Evolutionary conservation across 2,113 vertebrate genomes (phyloP).

Genomic region (Myotis brandtii): DNA sequence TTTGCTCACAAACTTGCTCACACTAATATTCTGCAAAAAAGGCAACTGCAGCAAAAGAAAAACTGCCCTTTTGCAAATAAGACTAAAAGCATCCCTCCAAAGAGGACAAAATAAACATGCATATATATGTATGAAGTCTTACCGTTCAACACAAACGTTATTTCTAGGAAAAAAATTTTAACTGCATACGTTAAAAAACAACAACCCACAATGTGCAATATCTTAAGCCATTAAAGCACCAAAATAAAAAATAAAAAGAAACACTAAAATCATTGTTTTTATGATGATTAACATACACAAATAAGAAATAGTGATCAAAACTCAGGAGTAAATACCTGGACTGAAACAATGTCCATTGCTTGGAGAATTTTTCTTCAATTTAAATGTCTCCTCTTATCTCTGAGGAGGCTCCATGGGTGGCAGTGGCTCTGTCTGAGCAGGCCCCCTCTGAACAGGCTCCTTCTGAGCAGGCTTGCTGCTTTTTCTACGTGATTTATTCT

Average conservation of each 20-base stretch:
- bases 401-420: not conserved
- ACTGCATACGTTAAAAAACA: slow-evolving; percentile 90
- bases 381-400: slow-evolving; percentile 77
- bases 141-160: slow-evolving; percentile 85
- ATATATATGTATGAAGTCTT: slow-evolving; percentile 86
- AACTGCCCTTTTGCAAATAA: slow-evolving; percentile 80
- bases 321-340: slow-evolving; percentile 79
- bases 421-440: not conserved
- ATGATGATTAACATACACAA: slow-evolving; percentile 81
- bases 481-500: slow-evolving; percentile 84
- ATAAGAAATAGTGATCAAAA: slow-evolving; percentile 82
- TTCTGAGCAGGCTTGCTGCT: slow-evolving; percentile 55
- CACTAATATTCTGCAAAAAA: slow-evolving; percentile 73
- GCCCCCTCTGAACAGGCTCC: not conserved
- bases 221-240: slow-evolving; percentile 90
- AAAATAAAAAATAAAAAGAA: slow-evolving; percentile 73
- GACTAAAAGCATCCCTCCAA: slow-evolving; percentile 76
- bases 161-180: slow-evolving; percentile 83
- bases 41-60: slow-evolving; percentile 72
- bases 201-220: slow-evolving; percentile 87
- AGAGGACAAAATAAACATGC: slow-evolving; percentile 73
- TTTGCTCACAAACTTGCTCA: slow-evolving; percentile 77
- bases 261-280: slow-evolving; percentile 72
- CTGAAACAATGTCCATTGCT: slow-evolving; percentile 73
- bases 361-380: slow-evolving; percentile 81